Conservation (phyloP, 2,797 vertebrate genomes). For the Melanotaenia nigrans region DNA sequence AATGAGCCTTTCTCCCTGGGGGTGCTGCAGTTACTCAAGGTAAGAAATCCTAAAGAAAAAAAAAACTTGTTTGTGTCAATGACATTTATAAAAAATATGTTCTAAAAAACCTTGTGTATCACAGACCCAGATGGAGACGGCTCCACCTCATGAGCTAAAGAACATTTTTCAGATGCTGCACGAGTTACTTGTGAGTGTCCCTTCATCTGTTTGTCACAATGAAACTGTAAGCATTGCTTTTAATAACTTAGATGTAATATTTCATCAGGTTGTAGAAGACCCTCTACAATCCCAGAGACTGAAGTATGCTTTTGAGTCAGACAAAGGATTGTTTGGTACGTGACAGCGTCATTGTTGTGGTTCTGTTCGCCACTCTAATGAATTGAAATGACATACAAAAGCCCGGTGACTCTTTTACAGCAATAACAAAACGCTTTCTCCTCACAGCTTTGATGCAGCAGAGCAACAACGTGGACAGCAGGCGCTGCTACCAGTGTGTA, state of each 20-base stretch:
- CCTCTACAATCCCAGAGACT: conserved; percentile 93
- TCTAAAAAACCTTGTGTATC: conserved; percentile 7
- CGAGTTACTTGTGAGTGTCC: conserved; percentile 90
- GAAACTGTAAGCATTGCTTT: neutral
- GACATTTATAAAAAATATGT: neutral
- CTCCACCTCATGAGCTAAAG: conserved; percentile 96
- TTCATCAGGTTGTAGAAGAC: conserved; percentile 91
- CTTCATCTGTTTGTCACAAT: neutral
- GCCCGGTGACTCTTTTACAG: accelerated
- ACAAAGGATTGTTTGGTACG: conserved; percentile 95
- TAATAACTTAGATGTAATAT: neutral
- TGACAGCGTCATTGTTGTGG: conserved; percentile 8
- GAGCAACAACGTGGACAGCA: conserved; percentile 98
- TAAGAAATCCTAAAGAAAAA: conserved; percentile 54
- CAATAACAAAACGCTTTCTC: conserved; percentile 4
- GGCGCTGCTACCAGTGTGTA: conserved; percentile 98
- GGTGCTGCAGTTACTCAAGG: conserved; percentile 94
- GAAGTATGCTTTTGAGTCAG: conserved; percentile 97
- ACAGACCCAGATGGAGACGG: conserved; percentile 94
- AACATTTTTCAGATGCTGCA: conserved; percentile 96
- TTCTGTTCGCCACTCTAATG: neutral
- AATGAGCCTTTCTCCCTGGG: conserved; percentile 95
- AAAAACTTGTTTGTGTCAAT: neutral
- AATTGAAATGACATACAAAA: no score
- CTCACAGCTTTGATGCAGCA: conserved; percentile 96